Base-by-base conservation (phyloP, 2,113 vertebrate genomes). In the Neoarius graeffei region DNA sequence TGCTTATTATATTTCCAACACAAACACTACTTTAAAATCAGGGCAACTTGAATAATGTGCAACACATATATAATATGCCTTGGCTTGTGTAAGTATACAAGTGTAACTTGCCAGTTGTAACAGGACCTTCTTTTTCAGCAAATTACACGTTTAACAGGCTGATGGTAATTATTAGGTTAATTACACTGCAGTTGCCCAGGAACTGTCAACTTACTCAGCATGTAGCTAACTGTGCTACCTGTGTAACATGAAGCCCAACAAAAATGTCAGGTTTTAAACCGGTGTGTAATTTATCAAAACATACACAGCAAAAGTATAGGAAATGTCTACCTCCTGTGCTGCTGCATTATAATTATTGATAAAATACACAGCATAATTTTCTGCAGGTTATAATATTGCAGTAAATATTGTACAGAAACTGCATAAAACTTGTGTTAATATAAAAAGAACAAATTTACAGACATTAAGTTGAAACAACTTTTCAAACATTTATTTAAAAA, bases 131-230 rank as follows among this genome's bases (percentile, higher is more conserved):
- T 50, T 64, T 64, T 25, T 83, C 35, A 64, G 35, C 5, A 9
- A 15, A 48, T 66, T 83, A 67, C 23, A 66, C 10, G 42, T 66
- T 42, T 52, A n/a, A 67, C 42, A 19, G 35, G 20, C 60, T 67
- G 48, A 66, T n/a, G 23, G 62, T 83, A 83, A 25, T 83, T 52
- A 66, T 48, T 64, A 83, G 60, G 0, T 20, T 64, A 83, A 83
- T 64, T 83, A 64, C 35, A 48, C 35, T 64, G 23, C 20, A 64
- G 35, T 83, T 11, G 5, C 59, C 20, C 59, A 83, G 56, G 27
- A 81, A 35, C 56, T 81, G 80, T 62, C 54, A 81, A 42, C 30
- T 48, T 82, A 64, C 30, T 80, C 77, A 57, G 59, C 81, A 82
- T 81, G 17, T 81, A 42, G 19, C 79, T 62, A 62, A 57, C 57